A percentile compares a stretch with the other conserved stretches of the same genome.
phyloP scores from a whole-genome alignment of 2,797 vertebrate species.

The Bucorvus abyssinicus region DNA sequence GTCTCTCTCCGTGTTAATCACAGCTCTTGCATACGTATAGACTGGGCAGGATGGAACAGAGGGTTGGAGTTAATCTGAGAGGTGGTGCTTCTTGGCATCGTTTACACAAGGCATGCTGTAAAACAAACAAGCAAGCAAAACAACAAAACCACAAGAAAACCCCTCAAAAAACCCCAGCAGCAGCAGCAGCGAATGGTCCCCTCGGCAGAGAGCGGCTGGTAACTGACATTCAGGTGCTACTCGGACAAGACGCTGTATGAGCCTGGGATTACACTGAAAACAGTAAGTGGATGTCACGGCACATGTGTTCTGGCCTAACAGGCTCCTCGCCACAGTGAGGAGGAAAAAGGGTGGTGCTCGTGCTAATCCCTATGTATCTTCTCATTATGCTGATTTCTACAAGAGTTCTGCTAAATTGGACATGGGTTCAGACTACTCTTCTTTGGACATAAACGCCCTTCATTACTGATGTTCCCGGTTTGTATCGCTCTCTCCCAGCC shows the following conservation, averaged over 20 bases:
- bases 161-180: neutral
- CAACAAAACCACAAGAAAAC: neutral
- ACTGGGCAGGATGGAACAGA: neutral
- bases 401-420: neutral
- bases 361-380: neutral
- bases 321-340: neutral
- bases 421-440: neutral
- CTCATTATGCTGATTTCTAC: neutral
- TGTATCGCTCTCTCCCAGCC: neutral
- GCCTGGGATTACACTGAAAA: neutral
- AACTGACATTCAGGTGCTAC: neutral
- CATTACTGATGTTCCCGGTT: neutral
- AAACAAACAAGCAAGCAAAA: neutral
- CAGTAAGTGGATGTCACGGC: neutral
- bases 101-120: neutral
- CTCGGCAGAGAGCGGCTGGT: neutral
- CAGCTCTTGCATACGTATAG: neutral
- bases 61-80: neutral
- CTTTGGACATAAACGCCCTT: neutral
- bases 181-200: neutral
- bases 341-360: neutral
- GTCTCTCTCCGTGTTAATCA: constrained; percentile 4
- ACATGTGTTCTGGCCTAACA: neutral
- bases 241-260: neutral
- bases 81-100: neutral